Percentiles rank a stretch among this genome's conserved stretches.
phyloP scores from a whole-genome alignment of 2,113 vertebrate species.

The Phaethornis superciliosus region DNA sequence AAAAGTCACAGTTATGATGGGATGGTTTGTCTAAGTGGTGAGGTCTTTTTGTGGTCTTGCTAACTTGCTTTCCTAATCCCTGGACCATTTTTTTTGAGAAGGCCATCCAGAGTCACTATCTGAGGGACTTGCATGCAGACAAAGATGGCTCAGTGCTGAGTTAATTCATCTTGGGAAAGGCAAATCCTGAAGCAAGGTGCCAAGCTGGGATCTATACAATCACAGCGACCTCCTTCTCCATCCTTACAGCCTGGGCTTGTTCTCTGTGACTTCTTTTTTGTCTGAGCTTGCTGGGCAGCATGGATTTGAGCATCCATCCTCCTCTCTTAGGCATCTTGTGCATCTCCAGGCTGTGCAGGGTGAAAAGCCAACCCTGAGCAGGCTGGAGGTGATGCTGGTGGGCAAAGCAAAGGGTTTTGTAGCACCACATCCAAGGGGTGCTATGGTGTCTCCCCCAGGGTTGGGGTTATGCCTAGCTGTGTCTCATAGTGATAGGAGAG shows the following conservation, averaged over 20 bases:
- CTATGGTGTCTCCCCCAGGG: neutral
- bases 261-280: neutral
- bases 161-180: neutral
- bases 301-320: neutral
- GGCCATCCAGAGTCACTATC: neutral
- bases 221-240: neutral
- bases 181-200: neutral
- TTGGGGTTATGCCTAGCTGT: neutral
- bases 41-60: neutral
- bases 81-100: neutral
- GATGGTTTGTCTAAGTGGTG: neutral
- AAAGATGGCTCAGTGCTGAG: neutral
- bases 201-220: neutral
- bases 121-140: neutral
- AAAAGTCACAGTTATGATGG: neutral
- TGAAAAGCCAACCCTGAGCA: neutral
- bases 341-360: neutral
- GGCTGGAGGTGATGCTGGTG: neutral
- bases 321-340: neutral
- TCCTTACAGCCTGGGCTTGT: neutral
- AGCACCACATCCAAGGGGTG: neutral
- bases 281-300: neutral
- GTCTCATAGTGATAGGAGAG: neutral
- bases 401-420: neutral
- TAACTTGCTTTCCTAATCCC: accelerated